Base-by-base conservation (phyloP, 2,888 invertebrate genomes). In the Adineta ricciae region DNA sequence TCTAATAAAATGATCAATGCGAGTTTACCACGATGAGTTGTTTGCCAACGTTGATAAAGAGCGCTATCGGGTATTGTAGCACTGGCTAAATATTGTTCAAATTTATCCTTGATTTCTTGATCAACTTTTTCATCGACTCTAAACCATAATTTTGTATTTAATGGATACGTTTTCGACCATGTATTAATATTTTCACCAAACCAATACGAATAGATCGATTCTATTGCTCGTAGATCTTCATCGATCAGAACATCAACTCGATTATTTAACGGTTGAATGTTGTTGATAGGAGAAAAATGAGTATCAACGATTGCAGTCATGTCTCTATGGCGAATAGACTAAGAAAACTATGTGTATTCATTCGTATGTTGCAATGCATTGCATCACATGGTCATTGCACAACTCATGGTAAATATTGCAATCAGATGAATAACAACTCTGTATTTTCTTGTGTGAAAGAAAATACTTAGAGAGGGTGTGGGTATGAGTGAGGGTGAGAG, bases 161-260 rank as follows among this genome's bases (percentile, higher is more conserved):
- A 24, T 78, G 54, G 72, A 84, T 54, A 82, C 24, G 7, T 54
- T 21, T 27, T 24, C 1, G 24, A 54, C 32, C 72, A 54, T 27
- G 64, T 32, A 41, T 83, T 41, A 36, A 84, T 32, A 78, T 84
- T 46, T 27, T 82, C 52, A 50, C 84, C 85, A 32, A 85, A 85
- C 85, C 85, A 85, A 52, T 73, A 85, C 36, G 72, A 83, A 36
- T 83, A 83, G 41, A 85, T 56, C 36, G 49, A 83, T 32, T 64
- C 64, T 16, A 49, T 36, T 49, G 49, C 78, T 54, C n/a, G 14
- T 36, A 4, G 9, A 32, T 64, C 27, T 32, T 41, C 14, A 72
- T 73, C 8, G 32, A 19, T 54, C 19, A 38, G 2, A 16, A 24
- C 11, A 8, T 64, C 27, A 64, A 7, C 2, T n/a, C 8, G 14